Evolutionary conservation across 2,888 invertebrate genomes (phyloP).

Genomic region (Nymphalis polychloros): DNA sequence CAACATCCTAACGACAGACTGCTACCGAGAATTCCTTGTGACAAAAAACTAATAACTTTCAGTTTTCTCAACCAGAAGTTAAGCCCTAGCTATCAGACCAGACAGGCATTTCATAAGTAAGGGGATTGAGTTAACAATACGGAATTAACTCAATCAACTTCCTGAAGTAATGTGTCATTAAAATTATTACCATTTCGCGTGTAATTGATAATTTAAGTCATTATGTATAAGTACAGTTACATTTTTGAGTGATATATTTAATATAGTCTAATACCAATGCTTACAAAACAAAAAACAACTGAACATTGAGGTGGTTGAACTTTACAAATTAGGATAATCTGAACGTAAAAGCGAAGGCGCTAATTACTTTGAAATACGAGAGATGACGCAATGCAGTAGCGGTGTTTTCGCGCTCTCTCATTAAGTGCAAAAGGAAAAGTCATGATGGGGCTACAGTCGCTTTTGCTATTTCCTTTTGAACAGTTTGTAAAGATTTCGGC

Average conservation of each 20-base stretch:
- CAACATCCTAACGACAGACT: no score
- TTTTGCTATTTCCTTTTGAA: slow-evolving; percentile 19
- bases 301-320: slow-evolving; percentile 23
- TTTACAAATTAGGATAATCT: slow-evolving; percentile 29
- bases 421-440: slow-evolving; percentile 28
- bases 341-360: slow-evolving; percentile 26
- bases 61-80: no score
- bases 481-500: slow-evolving; percentile 15
- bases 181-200: no score
- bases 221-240: not conserved
- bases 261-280: not conserved
- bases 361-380: slow-evolving; percentile 32
- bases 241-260: not conserved
- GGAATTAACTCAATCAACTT: no score
- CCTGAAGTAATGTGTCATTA: no score
- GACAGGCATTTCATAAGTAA: no score
- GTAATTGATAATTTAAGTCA: no score
- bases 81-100: not conserved
- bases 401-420: slow-evolving; percentile 27
- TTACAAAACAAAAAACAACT: slow-evolving; percentile 5
- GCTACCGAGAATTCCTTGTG: no score
- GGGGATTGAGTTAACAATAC: no score
- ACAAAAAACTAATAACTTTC: not conserved
- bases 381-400: slow-evolving; percentile 32
- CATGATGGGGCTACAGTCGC: slow-evolving; percentile 20